phyloP scores from a whole-genome alignment of 2,888 invertebrate genomes.

The Bruchidius siliquastri region DNA sequence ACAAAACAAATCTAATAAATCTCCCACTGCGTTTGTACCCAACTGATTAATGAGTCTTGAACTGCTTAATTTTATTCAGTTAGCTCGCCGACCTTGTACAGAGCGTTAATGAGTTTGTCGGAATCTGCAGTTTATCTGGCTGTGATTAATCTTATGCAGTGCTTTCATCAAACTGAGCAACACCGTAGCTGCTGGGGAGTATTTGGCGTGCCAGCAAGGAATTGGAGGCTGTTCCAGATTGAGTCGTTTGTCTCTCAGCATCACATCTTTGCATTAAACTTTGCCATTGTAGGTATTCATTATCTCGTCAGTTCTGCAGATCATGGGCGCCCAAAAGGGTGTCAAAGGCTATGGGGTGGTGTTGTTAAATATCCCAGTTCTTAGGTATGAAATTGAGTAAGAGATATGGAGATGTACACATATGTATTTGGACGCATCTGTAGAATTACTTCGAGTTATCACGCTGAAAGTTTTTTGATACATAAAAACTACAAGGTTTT shows the following conservation, averaged over 20 bases:
- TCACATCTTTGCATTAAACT: background rate
- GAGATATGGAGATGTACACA: too few species aligned
- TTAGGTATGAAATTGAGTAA: too few species aligned
- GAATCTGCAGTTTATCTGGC: slow-evolving; percentile 16
- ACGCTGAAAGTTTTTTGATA: too few species aligned
- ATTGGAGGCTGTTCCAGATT: background rate
- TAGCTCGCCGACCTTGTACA: background rate
- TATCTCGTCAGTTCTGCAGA: background rate
- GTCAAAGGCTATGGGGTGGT: too few species aligned
- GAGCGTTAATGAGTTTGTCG: slow-evolving; percentile 15
- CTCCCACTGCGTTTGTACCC: background rate
- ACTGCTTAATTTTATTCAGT: background rate
- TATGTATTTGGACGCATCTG: too few species aligned
- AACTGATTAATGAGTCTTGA: background rate
- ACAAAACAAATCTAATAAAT: background rate
- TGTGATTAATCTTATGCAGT: slow-evolving; percentile 18
- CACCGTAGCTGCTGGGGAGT: background rate
- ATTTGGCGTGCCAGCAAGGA: background rate
- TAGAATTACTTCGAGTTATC: too few species aligned
- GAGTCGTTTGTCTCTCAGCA: background rate
- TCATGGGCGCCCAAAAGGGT: too few species aligned
- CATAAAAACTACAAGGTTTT: too few species aligned
- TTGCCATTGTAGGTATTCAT: background rate
- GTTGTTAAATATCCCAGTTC: too few species aligned
- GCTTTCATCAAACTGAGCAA: background rate